Percentiles rank a stretch among this genome's conserved stretches.
These are phyloP conservation scores for Paramuricea clavata DNA, from an alignment of 92 coral and sea anemone genomes.

Conservation along the genomic window DNA sequence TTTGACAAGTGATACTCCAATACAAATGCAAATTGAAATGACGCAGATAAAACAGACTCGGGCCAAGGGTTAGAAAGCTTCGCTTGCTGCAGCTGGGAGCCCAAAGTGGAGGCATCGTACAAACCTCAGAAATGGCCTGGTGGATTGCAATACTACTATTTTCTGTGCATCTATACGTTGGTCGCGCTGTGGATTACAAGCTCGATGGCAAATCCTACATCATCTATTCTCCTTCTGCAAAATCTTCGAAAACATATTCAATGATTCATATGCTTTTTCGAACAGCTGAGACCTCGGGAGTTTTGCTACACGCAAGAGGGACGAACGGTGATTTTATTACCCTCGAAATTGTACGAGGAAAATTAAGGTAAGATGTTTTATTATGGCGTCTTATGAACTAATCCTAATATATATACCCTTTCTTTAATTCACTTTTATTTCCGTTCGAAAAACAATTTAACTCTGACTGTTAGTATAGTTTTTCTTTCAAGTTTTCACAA, in stretches of 20 bases:
- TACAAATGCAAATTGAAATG: constrained; percentile 45
- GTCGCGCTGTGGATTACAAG: constrained; percentile 46
- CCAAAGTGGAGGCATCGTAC: constrained; percentile 7
- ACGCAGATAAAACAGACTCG: constrained; percentile 22
- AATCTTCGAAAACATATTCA: not conserved
- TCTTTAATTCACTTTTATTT: not conserved
- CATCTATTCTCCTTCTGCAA: constrained; percentile 52
- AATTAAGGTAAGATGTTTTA: constrained; percentile 80
- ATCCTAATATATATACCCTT: not conserved
- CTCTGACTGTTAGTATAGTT: too few relatives aligned
- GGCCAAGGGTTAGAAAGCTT: constrained; percentile 49
- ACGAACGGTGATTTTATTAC: constrained; percentile 83
- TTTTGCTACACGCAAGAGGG: constrained; percentile 85
- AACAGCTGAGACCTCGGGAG: constrained; percentile 86
- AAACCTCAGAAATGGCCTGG: constrained; percentile 44
- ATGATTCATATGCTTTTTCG: constrained; percentile 72
- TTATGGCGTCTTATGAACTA: not conserved
- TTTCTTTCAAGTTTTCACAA: not conserved
- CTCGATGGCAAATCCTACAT: constrained; percentile 83
- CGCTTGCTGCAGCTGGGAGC: constrained; percentile 27
- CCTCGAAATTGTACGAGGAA: constrained; percentile 89
- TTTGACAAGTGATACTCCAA: not conserved
- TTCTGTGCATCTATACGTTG: not conserved
- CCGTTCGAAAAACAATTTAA: not conserved
- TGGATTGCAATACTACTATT: constrained; percentile 36